Base-by-base conservation (phyloP, 2,113 vertebrate genomes). In the Nerophis ophidion region DNA sequence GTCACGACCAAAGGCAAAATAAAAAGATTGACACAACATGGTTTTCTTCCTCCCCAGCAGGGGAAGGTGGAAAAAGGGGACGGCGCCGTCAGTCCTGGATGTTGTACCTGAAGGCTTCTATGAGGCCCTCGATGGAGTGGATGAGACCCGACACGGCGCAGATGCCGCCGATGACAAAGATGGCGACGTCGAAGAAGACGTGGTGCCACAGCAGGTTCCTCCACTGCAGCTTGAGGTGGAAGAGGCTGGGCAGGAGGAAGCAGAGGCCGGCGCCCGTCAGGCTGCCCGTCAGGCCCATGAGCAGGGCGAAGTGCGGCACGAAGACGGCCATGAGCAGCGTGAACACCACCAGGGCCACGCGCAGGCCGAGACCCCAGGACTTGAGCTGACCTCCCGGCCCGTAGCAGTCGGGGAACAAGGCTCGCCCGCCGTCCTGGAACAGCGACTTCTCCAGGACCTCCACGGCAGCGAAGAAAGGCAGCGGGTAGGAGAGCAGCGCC, bases 231-330 rank as follows among this genome's bases (percentile, higher is more conserved):
- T 94, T 96, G 65, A 98, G 91, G 86, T 98, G 96, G 86, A 98
- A 98, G 79, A 98, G 93, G 76, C 93, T 95, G n/a, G 96, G 96
- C 53, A 98, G 83, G 68, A 98, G 90, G 86, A 98, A 98, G 78
- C 94, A 98, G 63, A 98, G 91, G 45, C 95, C 95, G 5, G 96
- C 96, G 0, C 96, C 96, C 0, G 96, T 98, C 48, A 98, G 93
- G 79, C 96, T 98, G 69, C 96, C 95, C 0, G 96, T 98, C 46
- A 98, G 90, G 70, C 96, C 96, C 96, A 98, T 98, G 36, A 98
- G 87, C 68, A 98, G 92, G 71, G 95, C 96, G 50, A 98, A 98
- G 73, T 98, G 96, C 0, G 96, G 96, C 57, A 98, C 94, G 5
- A 97, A 98, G 67, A 98, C 92, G 42, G 95, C 96, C 95, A 98